These are phyloP conservation scores for Mythimna impura DNA, from an alignment of 2,888 invertebrate species.

Conservation along the genomic window DNA sequence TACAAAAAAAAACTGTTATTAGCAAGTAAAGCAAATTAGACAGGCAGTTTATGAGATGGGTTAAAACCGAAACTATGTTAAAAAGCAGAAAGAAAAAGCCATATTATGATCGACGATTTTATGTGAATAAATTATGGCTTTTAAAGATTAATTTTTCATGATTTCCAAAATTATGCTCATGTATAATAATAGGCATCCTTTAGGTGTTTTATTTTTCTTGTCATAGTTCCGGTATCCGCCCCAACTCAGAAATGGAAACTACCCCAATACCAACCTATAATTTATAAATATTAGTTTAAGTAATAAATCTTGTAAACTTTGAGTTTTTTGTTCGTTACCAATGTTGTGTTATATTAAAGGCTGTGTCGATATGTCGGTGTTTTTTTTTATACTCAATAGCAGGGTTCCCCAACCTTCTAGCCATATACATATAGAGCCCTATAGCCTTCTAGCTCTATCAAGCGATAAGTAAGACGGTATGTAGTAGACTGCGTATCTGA, in stretches of 20 bases:
- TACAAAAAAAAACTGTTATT: neutral
- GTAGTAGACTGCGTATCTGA: no score
- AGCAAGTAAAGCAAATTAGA: neutral
- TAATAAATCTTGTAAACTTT: constrained; percentile 10
- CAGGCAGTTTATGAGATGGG: no score
- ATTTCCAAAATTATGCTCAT: neutral
- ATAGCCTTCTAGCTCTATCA: no score
- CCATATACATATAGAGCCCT: no score
- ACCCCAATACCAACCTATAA: neutral
- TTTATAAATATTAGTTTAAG: neutral
- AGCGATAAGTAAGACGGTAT: no score
- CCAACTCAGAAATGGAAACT: neutral
- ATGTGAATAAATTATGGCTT: neutral
- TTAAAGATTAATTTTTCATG: neutral
- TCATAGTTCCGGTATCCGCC: neutral
- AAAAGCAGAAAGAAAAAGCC: neutral
- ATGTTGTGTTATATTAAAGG: constrained; percentile 64
- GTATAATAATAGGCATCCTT: no score
- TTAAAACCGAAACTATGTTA: neutral
- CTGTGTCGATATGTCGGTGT: constrained; percentile 61
- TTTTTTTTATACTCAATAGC: constrained; percentile 15
- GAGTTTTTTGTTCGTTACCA: constrained; percentile 21
- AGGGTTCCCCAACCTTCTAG: neutral
- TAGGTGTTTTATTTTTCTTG: neutral
- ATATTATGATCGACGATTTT: no score